These are phyloP conservation scores for Diplodus sargus DNA, from an alignment of 2,797 vertebrate species.

Conservation along the genomic window DNA sequence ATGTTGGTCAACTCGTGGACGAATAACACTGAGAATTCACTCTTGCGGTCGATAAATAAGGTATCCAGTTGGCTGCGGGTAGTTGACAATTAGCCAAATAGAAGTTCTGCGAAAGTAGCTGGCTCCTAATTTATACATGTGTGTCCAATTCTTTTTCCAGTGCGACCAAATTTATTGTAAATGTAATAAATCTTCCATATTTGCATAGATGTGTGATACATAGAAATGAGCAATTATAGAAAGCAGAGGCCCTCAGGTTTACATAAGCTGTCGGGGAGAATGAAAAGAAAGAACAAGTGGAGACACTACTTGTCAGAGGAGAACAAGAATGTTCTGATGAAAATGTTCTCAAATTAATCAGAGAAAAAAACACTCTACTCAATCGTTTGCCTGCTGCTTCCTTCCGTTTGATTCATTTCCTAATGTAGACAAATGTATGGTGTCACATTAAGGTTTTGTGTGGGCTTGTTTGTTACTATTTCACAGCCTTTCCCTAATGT, in stretches of 20 bases:
- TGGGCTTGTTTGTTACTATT: constrained; percentile 46
- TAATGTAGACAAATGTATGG: constrained; percentile 43
- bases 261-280: neutral
- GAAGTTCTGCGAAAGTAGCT: neutral
- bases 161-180: neutral
- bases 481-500: constrained; percentile 33
- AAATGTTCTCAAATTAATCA: constrained; percentile 26
- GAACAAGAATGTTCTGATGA: constrained; percentile 8
- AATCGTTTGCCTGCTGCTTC: constrained; percentile 12
- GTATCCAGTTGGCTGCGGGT: neutral
- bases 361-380: neutral
- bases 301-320: constrained; percentile 1
- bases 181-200: constrained; percentile 3
- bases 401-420: constrained; percentile 48
- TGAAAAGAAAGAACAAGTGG: neutral
- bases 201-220: neutral
- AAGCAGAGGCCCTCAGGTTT: constrained; percentile 5
- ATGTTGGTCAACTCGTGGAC: constrained; percentile 36
- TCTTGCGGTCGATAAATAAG: constrained; percentile 1
- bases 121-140: too few species aligned
- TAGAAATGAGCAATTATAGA: neutral
- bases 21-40: constrained; percentile 25
- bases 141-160: too few species aligned
- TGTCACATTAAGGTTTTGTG: constrained; percentile 37
- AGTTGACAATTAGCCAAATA: neutral